Conservation (phyloP, 2,888 invertebrate species). For the Empis stercorea region DNA sequence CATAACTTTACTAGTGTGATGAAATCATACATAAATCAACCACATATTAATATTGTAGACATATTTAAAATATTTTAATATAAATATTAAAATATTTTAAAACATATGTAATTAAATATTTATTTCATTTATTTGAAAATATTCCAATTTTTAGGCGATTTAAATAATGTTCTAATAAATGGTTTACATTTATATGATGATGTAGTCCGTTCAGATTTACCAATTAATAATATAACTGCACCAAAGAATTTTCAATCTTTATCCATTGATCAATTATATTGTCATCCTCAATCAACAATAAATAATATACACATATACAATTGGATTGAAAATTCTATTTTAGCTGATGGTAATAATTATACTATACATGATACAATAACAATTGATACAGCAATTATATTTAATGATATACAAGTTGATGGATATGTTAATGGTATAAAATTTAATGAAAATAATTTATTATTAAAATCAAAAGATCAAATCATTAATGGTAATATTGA, state of each 20-base stretch:
- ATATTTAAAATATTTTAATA: no score
- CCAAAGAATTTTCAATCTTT: slow-evolving; percentile 33
- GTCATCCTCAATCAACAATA: slow-evolving; percentile 23
- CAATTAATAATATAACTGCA: slow-evolving; percentile 35
- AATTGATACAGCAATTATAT: slow-evolving; percentile 23
- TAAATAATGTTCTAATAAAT: slow-evolving; percentile 36
- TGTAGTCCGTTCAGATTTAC: slow-evolving; percentile 35
- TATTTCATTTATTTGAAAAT: not conserved
- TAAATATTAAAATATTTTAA: no score
- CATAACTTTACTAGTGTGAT: no score
- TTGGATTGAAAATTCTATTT: slow-evolving; percentile 38
- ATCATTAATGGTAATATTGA: slow-evolving; percentile 20
- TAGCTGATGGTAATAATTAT: slow-evolving; percentile 29
- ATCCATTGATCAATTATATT: slow-evolving; percentile 29
- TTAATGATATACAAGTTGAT: slow-evolving; percentile 23
- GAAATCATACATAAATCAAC: no score
- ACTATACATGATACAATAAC: slow-evolving; percentile 37
- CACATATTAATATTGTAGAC: no score
- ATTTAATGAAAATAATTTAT: slow-evolving; percentile 33
- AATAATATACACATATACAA: slow-evolving; percentile 37
- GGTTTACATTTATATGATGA: slow-evolving; percentile 39
- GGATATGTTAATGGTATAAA: slow-evolving; percentile 32
- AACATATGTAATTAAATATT: no score
- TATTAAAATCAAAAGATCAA: slow-evolving; percentile 24
- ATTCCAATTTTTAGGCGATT: slow-evolving; percentile 25